Conservation (phyloP, 2,888 invertebrate species). For the Conistra vaccinii region DNA sequence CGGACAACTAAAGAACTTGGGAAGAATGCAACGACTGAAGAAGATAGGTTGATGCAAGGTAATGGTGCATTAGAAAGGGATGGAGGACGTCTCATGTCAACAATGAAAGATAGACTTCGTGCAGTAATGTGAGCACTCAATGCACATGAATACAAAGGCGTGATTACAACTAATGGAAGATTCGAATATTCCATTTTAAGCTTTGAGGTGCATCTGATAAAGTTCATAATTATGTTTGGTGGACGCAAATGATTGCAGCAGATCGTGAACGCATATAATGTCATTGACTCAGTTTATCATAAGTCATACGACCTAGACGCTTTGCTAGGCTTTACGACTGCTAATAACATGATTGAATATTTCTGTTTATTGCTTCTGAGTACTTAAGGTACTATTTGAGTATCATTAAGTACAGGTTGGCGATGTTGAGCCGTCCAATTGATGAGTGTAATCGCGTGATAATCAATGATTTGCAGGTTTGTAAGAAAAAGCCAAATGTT, state of each 20-base stretch:
- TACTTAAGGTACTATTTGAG: conserved; percentile 50
- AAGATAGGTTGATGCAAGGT: conserved; percentile 52
- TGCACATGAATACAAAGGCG: conserved; percentile 76
- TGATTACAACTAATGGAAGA: conserved; percentile 55
- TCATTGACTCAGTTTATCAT: conserved; percentile 83
- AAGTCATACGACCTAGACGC: conserved; percentile 75
- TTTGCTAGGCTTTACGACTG: conserved; percentile 66
- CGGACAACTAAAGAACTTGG: conserved; percentile 57
- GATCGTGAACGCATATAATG: conserved; percentile 73
- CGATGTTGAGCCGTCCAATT: conserved; percentile 32
- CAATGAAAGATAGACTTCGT: conserved; percentile 83
- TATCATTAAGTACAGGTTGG: conserved; percentile 50
- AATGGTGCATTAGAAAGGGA: conserved; percentile 62
- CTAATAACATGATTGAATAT: conserved; percentile 64
- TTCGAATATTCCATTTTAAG: conserved; percentile 53
- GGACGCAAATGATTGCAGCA: conserved; percentile 49
- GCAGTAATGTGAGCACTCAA: conserved; percentile 85
- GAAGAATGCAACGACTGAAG: conserved; percentile 67
- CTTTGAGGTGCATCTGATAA: conserved; percentile 36
- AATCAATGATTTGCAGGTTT: conserved; percentile 54
- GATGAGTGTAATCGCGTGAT: conserved; percentile 43
- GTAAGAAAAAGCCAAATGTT: conserved; percentile 56
- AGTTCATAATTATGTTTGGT: conserved; percentile 43
- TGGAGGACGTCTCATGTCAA: conserved; percentile 77
- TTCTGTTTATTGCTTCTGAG: conserved; percentile 56